Percentiles rank a stretch among this genome's conserved stretches.
Evolutionary conservation across 64 coral and sea anemone species (phyloP).

Genomic region (Cladopsammia gracilis): DNA sequence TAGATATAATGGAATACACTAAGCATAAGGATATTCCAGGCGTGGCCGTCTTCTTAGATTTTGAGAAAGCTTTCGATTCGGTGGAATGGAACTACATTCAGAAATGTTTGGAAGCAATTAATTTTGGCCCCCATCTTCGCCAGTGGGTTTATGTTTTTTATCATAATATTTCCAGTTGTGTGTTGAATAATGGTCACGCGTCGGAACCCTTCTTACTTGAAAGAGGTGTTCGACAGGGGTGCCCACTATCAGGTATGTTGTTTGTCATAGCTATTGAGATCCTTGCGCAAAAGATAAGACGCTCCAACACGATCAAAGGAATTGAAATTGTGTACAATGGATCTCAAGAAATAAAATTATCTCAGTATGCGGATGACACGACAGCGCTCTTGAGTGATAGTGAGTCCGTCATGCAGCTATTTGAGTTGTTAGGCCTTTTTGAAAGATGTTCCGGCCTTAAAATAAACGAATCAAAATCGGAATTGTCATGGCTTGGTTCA

Average conservation of each 20-base stretch:
- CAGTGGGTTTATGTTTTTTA: conserved; percentile 39
- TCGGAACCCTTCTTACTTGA: conserved; percentile 31
- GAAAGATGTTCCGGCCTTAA: conserved; percentile 23
- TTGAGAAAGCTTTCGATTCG: conserved; percentile 37
- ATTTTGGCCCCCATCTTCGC: conserved; percentile 17
- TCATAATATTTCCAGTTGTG: conserved; percentile 40
- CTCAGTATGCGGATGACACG: conserved; percentile 12
- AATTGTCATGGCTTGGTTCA: conserved; percentile 10
- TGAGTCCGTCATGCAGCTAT: conserved; percentile 18
- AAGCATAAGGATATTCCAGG: conserved; percentile 13
- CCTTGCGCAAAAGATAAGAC: background rate
- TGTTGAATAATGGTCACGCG: conserved; percentile 27
- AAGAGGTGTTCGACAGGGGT: conserved; percentile 36
- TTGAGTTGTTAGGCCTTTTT: conserved; percentile 11
- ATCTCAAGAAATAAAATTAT: conserved; percentile 29
- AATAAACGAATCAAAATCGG: conserved; percentile 26
- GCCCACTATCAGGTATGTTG: conserved; percentile 34
- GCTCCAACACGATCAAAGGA: conserved; percentile 13
- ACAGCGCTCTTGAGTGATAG: conserved; percentile 13
- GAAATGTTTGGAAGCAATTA: conserved; percentile 16
- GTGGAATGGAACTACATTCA: conserved; percentile 34
- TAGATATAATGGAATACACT: conserved; percentile 22
- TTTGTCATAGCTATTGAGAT: conserved; percentile 46
- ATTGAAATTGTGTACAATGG: conserved; percentile 3
- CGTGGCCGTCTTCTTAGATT: conserved; percentile 17